Base-by-base conservation (phyloP, 2,797 vertebrate genomes). In the Bryconaethiops microstoma region DNA sequence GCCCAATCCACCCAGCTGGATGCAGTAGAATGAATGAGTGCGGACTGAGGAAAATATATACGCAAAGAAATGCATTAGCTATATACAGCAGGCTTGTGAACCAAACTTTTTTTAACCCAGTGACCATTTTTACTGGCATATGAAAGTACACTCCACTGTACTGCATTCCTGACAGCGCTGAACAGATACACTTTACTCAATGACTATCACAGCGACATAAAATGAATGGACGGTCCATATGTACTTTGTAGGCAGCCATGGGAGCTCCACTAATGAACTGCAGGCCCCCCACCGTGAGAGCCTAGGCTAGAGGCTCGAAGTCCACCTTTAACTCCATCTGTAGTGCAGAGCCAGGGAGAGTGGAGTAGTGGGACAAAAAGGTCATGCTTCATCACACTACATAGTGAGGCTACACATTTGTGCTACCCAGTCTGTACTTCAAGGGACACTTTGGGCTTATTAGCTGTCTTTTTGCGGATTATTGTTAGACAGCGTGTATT, bases 191-290 rank as follows among this genome's bases (percentile, higher is more conserved):
- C 77, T 85, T 80, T 73, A 74, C 88, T 87, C 77, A 79, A 85
- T 88, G 85, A 86, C 88, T 89, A 92, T 90, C 87, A 90, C 74
- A 70, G 70, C 76, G 79, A 21, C 60, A 74, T 84, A 80, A 88
- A 89, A 82, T 74, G 80, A 92, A 87, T 76, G 83, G 87, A 85
- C 17, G n/a, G 17, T 78, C 86, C 82, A 79, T 82, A 83, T 81
- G 82, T 86, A 75, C 74, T 82, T 77, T 79, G 67, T 70, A 81
- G 82, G 77, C 78, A 64, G 76, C 59, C 82, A 79, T 8, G 80
- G 63, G 81, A 79, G 63, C 50, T 72, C 23, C n/a, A 60, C 70
- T 52, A 79, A 54, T 83, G 62, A 84, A 80, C 64, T 23, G 21
- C 3, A 5, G 45, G 68, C 55, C 69, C 16, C 55, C 57, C 12